phyloP scores from a whole-genome alignment of 1,140 invertebrate species.

The Camponotus pennsylvanicus region DNA sequence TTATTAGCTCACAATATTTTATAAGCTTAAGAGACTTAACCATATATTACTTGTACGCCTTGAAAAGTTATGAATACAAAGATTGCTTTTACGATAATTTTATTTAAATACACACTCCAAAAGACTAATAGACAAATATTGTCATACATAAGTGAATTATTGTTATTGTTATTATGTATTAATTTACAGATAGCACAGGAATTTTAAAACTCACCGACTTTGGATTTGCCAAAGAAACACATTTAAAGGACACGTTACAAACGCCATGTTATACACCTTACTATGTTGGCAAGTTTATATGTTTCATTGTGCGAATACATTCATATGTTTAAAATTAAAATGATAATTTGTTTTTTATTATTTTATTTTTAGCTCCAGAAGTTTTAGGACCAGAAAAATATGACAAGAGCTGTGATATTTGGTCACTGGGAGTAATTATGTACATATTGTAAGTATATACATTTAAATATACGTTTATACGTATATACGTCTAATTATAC shows the following conservation, averaged over 20 bases:
- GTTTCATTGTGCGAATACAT: not conserved
- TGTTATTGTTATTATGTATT: not conserved
- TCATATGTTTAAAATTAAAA: constrained; percentile 21
- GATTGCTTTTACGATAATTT: constrained; percentile 17
- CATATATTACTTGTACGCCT: constrained; percentile 5
- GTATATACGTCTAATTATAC: constrained; percentile 79
- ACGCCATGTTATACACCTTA: constrained; percentile 99
- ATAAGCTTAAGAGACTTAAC: not conserved
- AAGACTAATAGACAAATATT: not conserved
- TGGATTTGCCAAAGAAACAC: constrained; percentile 99
- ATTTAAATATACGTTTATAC: not conserved
- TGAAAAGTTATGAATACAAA: constrained; percentile 11
- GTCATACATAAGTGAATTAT: constrained; percentile 3
- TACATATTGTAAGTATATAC: constrained; percentile 95
- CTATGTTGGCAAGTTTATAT: constrained; percentile 93
- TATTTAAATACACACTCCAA: constrained; percentile 29
- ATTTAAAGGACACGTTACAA: constrained; percentile 94
- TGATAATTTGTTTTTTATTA: not conserved
- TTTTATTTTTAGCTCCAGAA: constrained; percentile 92
- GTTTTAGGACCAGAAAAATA: constrained; percentile 99
- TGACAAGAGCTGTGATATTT: constrained; percentile 99
- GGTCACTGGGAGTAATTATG: constrained; percentile 99
- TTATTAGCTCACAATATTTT: constrained; percentile 25
- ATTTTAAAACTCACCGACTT: constrained; percentile 99
- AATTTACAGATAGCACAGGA: constrained; percentile 88